These are phyloP conservation scores for Forpus xanthops DNA, from an alignment of 2,797 vertebrate genomes.

Conservation along the genomic window DNA sequence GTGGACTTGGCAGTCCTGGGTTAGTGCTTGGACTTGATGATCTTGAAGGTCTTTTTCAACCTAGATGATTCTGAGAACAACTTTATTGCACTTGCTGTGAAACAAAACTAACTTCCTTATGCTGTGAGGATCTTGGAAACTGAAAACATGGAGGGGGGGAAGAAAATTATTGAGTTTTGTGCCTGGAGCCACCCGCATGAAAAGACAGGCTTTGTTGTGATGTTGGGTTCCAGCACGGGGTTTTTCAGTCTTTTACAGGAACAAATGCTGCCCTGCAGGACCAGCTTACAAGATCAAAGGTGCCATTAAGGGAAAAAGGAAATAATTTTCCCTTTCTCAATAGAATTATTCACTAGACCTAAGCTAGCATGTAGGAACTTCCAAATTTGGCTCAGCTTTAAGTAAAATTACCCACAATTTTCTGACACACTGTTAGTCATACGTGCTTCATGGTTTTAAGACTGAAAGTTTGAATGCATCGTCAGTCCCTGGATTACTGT, in stretches of 20 bases:
- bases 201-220: rapidly evolving
- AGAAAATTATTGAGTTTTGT: neutral
- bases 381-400: neutral
- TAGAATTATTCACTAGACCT: neutral
- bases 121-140: neutral
- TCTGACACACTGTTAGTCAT: neutral
- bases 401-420: neutral
- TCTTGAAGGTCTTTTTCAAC: neutral
- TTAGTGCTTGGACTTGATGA: neutral
- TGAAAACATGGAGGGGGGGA: neutral
- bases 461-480: neutral
- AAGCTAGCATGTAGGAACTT: neutral
- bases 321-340: neutral
- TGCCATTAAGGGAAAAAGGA: neutral
- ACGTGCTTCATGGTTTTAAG: rapidly evolving
- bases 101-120: neutral
- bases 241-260: neutral
- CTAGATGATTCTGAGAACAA: neutral
- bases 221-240: neutral
- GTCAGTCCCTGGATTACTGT: neutral
- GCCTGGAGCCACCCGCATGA: neutral
- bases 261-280: neutral
- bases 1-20: neutral
- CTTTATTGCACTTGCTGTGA: neutral
- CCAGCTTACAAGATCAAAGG: neutral